phyloP scores from a whole-genome alignment of 2,797 vertebrate species.

The Xenopus petersii region DNA sequence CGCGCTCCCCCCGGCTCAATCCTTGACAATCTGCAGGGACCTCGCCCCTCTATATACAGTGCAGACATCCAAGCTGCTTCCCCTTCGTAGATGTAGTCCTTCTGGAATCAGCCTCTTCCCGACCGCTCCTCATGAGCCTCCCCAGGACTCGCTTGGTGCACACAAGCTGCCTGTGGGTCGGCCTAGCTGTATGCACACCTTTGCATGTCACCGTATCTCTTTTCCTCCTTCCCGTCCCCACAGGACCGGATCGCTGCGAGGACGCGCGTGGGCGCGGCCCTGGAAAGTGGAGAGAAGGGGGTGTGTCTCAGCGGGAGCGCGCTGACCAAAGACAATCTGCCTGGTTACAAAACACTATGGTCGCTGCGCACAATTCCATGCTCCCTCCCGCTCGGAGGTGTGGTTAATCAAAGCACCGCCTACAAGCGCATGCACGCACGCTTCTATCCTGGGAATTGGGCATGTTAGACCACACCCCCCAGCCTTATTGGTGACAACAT shows the following conservation, averaged over 20 bases:
- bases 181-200: not conserved
- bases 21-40: not conserved
- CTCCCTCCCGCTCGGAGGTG: not conserved
- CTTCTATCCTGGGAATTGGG: not conserved
- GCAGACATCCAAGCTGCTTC: not conserved
- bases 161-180: not conserved
- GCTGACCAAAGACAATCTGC: slow-evolving; percentile 24
- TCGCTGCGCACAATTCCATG: too few relatives aligned
- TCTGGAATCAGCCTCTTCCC: not conserved
- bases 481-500: slow-evolving; percentile 23
- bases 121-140: not conserved
- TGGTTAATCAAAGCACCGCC: not conserved
- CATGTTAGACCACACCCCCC: not conserved
- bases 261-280: slow-evolving; percentile 34
- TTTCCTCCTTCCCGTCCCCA: slow-evolving; percentile 25
- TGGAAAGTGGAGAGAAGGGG: not conserved
- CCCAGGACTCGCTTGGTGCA: not conserved
- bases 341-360: slow-evolving; percentile 33
- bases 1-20: too few relatives aligned
- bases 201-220: slow-evolving; percentile 15
- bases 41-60: not conserved
- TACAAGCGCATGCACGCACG: slow-evolving; percentile 9
- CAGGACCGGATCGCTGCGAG: slow-evolving; percentile 22
- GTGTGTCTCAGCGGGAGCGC: slow-evolving; percentile 9
- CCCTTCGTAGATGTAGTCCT: not conserved